Evolutionary conservation across 2,888 invertebrate species (phyloP), one percentile per base, ranked within the genome.

Genomic region (Dyspetes luteomarginatus): DNA sequence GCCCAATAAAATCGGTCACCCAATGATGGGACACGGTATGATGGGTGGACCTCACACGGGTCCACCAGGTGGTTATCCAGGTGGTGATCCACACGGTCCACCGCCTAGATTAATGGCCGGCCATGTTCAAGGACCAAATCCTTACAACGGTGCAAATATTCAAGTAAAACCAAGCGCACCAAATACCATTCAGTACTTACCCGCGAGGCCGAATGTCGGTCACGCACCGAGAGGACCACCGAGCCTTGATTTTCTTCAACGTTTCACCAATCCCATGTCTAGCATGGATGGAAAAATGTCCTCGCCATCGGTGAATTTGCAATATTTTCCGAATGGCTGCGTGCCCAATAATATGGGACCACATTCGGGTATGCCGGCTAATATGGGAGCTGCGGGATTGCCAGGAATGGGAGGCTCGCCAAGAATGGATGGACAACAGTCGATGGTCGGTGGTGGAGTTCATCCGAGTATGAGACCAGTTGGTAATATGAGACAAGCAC

Each of bases 181-280:
- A 0, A 99, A 99, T 92, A 99, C 99, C 43, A 99, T 99, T 91
- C 98, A 99, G 93, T 99, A 99, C 94, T 95, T 98, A 92, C 99
- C 99, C 22, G 97, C 98, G 67, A 94, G 98, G 92, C 97, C 98
- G n/a, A 97, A 97, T 90, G 95, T 95, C 88, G 94, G 95, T 9
- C 95, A 95, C 88, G 94, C 94, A 81, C 96, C 96, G 0, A 93
- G 97, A 55, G 96, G 96, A 7, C 97, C 97, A 3, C 97, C 97
- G 48, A 97, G 97, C 92, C 93, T 98, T 83, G 97, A 98, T 88
- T 98, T 98, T 92, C 93, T 98, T 73, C 97, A 97, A 87, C 94
- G 98, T 78, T 98, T 97, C 88, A 96, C 97, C 19, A 97, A 97
- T 91, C 98, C 98, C 0, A 94, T 97, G 92, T 94, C 95, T 65